Evolutionary conservation across 2,888 invertebrate species (phyloP).

Genomic region (Mimachlamys varia): DNA sequence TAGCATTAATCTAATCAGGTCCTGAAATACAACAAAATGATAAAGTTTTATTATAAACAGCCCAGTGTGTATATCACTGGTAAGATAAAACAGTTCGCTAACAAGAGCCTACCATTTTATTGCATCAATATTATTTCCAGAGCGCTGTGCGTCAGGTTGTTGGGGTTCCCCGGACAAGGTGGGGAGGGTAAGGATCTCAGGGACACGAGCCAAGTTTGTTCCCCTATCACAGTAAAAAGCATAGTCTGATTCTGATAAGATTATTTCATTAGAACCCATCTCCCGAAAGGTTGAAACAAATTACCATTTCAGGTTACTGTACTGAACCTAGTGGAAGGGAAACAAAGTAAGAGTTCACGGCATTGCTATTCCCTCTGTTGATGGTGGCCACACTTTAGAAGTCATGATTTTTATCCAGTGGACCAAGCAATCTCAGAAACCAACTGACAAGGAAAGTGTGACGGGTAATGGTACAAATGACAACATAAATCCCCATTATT

Average conservation of each 20-base stretch:
- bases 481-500: constrained; percentile 34
- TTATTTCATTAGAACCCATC: constrained; percentile 25
- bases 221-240: background rate
- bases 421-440: constrained; percentile 23
- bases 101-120: constrained; percentile 24
- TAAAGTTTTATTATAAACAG: constrained; percentile 36
- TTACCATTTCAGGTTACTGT: constrained; percentile 36
- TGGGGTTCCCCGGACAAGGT: background rate
- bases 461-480: constrained; percentile 21
- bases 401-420: background rate
- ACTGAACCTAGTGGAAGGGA: background rate
- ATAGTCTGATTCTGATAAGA: constrained; percentile 1
- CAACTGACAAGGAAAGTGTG: background rate
- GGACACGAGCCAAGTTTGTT: constrained; percentile 10
- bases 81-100: constrained; percentile 31
- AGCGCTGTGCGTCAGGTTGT: background rate
- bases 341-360: background rate
- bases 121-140: constrained; percentile 22
- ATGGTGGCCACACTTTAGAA: background rate
- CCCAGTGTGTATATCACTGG: background rate
- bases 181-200: background rate
- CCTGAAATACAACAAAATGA: constrained; percentile 34
- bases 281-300: constrained; percentile 3
- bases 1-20: constrained; percentile 27
- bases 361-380: background rate